These are phyloP conservation scores for Platerodrilus igneus DNA, from an alignment of 2,888 invertebrate genomes.

Conservation along the genomic window DNA sequence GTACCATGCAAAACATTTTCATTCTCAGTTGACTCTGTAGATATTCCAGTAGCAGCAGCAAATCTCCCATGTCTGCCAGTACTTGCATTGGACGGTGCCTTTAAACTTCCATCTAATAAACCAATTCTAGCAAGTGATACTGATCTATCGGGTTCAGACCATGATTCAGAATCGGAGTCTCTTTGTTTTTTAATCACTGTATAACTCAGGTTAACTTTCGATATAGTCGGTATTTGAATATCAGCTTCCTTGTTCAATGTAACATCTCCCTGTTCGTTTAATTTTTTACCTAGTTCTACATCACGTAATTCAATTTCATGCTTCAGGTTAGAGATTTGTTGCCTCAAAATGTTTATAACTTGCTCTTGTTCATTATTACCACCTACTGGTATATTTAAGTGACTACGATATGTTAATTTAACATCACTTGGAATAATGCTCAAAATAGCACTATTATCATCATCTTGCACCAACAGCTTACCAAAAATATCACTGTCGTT, in stretches of 20 bases:
- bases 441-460: conserved; percentile 28
- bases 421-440: conserved; percentile 39
- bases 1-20: conserved; percentile 30
- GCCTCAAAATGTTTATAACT: conserved; percentile 39
- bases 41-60: conserved; percentile 9
- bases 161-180: conserved; percentile 73
- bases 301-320: conserved; percentile 42
- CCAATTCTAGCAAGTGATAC: conserved; percentile 80
- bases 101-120: conserved; percentile 52
- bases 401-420: conserved; percentile 41
- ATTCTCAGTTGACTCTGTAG: conserved; percentile 40
- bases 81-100: conserved; percentile 45
- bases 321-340: conserved; percentile 44
- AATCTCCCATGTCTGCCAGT: conserved; percentile 37
- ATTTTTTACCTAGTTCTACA: conserved; percentile 37
- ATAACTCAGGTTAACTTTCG: no score
- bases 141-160: conserved; percentile 81
- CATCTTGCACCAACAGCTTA: conserved; percentile 23
- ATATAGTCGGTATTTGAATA: conserved; percentile 17
- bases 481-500: conserved; percentile 31
- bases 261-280: conserved; percentile 14
- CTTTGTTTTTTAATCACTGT: conserved; percentile 35
- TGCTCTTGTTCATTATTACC: conserved; percentile 25
- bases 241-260: no score
- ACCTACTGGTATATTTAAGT: conserved; percentile 30